Evolutionary conservation across 53 echinoderm and acorn worm genomes (phyloP).

Genomic region (Luidia sarsii): DNA sequence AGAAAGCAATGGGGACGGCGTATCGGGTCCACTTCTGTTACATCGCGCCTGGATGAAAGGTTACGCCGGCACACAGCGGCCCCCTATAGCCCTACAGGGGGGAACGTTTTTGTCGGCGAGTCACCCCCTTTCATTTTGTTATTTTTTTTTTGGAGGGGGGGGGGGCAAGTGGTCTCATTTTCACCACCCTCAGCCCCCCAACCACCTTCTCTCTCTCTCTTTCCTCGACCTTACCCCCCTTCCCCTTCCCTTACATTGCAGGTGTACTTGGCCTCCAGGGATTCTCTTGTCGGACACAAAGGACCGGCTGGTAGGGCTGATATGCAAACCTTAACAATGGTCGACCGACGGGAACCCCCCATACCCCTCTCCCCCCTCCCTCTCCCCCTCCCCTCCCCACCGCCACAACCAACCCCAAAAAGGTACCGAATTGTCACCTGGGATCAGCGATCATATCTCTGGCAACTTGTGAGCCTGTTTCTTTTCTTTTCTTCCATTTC

Average conservation of each 20-base stretch:
- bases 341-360: conserved; percentile 37
- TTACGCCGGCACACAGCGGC: conserved; percentile 22
- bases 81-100: conserved; percentile 26
- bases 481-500: neutral
- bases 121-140: conserved; percentile 10
- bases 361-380: neutral
- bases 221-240: no score
- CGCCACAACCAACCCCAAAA: no score
- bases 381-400: no score
- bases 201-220: no score
- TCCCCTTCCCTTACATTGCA: no score
- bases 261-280: conserved; percentile 41
- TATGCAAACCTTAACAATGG: no score
- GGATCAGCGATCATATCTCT: conserved; percentile 42
- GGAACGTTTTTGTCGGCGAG: conserved; percentile 49
- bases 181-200: no score
- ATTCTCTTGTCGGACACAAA: conserved; percentile 24
- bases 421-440: conserved; percentile 53
- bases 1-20: no score
- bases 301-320: conserved; percentile 12
- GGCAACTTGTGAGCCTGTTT: conserved; percentile 12
- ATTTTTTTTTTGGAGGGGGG: no score
- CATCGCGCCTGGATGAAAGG: conserved; percentile 24
- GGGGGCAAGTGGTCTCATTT: no score
- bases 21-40: conserved; percentile 21